Evolutionary conservation across 2,888 invertebrate species (phyloP), one percentile per base, ranked within the genome.

Genomic region (Corythucha ciliata): DNA sequence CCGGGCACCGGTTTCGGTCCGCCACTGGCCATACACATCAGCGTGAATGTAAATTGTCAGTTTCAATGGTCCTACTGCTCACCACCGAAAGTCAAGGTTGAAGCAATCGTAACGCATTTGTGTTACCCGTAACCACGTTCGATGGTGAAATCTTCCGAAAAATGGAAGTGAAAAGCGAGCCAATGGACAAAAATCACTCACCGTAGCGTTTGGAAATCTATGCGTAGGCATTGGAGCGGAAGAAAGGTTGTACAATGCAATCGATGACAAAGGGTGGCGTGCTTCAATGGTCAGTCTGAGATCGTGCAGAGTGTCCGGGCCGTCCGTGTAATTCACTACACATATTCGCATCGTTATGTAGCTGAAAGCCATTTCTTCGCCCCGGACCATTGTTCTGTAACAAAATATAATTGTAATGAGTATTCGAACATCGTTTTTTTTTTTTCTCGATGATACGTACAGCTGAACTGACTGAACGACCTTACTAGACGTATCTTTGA

Each of bases 381-480:
- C 81, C 61, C 87, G 76, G 26, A 83, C 85, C 69, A 91, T 90
- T 39, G 83, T 81, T 65, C 81, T 81, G 68, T 26, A 72, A 72
- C 56, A 48, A 33, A 29, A 29, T 36, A n/a, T n/a, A n/a, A n/a
- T n/a, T n/a, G n/a, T n/a, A n/a, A n/a, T n/a, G n/a, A n/a, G n/a
- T n/a, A n/a, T n/a, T n/a, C n/a, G n/a, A n/a, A n/a, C n/a, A n/a
- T n/a, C n/a, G n/a, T n/a, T n/a, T n/a, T n/a, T n/a, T n/a, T n/a
- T n/a, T n/a, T n/a, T n/a, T n/a, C 36, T 25, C 25, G 12, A 2
- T 10, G 7, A 26, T 40, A 76, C 79, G 77, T 66, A 83, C 78
- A 90, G 89, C 68, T 91, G 91, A 58, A 96, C 89, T 29, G 92
- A 89, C 67, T 94, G 91, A 83, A 96, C 93, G 34, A 97, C 92